Evolutionary conservation across 2,888 invertebrate genomes (phyloP).

Genomic region (Machimus rusticus): DNA sequence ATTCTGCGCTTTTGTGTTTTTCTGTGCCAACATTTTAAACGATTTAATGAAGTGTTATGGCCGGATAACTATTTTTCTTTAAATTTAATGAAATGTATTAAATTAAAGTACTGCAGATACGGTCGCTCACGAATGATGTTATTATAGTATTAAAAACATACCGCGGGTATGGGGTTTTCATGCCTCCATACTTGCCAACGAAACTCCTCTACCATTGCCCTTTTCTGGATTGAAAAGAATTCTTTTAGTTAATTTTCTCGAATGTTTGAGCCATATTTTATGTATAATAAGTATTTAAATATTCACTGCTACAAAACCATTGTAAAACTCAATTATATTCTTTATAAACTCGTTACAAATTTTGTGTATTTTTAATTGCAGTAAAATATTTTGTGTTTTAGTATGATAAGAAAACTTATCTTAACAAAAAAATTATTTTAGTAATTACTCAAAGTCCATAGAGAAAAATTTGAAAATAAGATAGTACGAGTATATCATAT

Average conservation of each 20-base stretch:
- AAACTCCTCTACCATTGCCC: not conserved
- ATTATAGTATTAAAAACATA: not conserved
- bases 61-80: not conserved
- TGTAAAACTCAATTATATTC: not conserved
- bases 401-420: not conserved
- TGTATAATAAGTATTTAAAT: not conserved
- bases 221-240: not conserved
- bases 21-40: slow-evolving; percentile 14
- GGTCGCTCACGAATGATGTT: not conserved
- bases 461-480: not conserved
- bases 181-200: not conserved
- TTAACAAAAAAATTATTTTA: not conserved
- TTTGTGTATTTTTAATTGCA: not conserved
- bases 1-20: not conserved
- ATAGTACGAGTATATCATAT: not conserved
- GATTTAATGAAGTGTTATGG: slow-evolving; percentile 25
- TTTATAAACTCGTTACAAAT: not conserved
- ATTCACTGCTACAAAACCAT: not conserved
- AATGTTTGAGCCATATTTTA: not conserved
- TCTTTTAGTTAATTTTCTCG: not conserved
- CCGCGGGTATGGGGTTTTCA: not conserved
- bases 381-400: not conserved
- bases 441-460: not conserved
- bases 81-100: slow-evolving; percentile 14
- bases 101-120: not conserved